These are phyloP conservation scores for Brachyalestes nurse DNA, from an alignment of 2,797 vertebrate species.

Conservation along the genomic window DNA sequence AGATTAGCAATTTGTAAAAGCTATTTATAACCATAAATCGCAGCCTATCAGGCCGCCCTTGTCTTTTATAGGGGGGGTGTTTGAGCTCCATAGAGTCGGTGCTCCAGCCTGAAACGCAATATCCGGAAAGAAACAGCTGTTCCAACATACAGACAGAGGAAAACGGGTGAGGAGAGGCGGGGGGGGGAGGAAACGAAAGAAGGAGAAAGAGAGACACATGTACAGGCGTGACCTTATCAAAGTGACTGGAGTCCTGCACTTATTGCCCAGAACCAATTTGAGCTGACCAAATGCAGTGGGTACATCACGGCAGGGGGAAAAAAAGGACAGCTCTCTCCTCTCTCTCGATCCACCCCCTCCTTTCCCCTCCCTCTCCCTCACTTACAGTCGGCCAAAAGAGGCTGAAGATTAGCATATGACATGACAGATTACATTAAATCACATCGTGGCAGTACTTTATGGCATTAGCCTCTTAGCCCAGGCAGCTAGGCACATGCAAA, in stretches of 20 bases:
- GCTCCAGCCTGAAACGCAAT: slow-evolving; percentile 59
- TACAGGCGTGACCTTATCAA: slow-evolving; percentile 85
- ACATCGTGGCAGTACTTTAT: slow-evolving; percentile 93
- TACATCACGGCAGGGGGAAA: slow-evolving; percentile 82
- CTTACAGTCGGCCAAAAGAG: slow-evolving; percentile 88
- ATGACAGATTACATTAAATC: slow-evolving; percentile 99
- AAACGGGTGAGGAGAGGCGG: slow-evolving; percentile 30
- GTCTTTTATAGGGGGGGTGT: slow-evolving; percentile 62
- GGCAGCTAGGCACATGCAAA: slow-evolving; percentile 95
- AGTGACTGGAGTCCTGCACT: slow-evolving; percentile 84
- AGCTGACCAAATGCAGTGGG: slow-evolving; percentile 85
- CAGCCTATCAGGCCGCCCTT: slow-evolving; percentile 59
- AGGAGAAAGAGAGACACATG: slow-evolving; percentile 67
- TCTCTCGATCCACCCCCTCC: slow-evolving; percentile 15
- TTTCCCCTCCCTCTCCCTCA: slow-evolving; percentile 30
- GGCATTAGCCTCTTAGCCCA: slow-evolving; percentile 98
- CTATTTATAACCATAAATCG: slow-evolving; percentile 70
- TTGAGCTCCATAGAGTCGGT: slow-evolving; percentile 57
- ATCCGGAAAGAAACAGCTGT: slow-evolving; percentile 63
- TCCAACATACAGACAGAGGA: slow-evolving; percentile 43
- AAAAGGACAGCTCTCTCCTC: slow-evolving; percentile 65
- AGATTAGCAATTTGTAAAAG: slow-evolving; percentile 71
- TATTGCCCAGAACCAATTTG: slow-evolving; percentile 87
- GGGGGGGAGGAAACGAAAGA: slow-evolving; percentile 33
- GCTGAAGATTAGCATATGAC: slow-evolving; percentile 99